These are phyloP conservation scores for Carcharodon carcharias DNA, from an alignment of 2,797 vertebrate species.

Conservation along the genomic window DNA sequence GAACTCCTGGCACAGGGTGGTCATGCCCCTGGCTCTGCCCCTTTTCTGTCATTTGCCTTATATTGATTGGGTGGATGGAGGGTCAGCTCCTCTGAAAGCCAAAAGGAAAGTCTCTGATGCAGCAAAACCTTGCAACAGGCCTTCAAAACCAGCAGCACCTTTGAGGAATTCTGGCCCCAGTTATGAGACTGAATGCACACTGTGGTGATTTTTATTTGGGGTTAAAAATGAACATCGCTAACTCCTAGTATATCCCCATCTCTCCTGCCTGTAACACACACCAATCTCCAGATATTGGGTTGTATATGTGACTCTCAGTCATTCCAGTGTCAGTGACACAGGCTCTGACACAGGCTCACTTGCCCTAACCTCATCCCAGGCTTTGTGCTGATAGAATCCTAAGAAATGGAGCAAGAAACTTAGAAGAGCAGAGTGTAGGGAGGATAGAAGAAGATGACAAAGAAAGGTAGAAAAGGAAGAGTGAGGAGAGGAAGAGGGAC, in stretches of 20 bases:
- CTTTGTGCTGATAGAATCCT: neutral
- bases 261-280: neutral
- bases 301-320: neutral
- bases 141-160: neutral
- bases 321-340: neutral
- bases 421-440: neutral
- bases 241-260: neutral
- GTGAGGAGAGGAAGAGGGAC: neutral
- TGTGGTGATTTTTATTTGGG: neutral
- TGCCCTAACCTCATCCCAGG: neutral
- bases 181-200: neutral
- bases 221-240: neutral
- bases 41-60: neutral
- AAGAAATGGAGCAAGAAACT: neutral
- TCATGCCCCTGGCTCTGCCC: neutral
- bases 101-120: neutral
- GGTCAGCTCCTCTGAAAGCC: neutral
- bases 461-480: neutral
- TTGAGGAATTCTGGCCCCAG: neutral
- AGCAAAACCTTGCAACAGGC: neutral
- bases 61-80: neutral
- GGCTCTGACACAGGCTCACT: neutral
- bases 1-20: neutral
- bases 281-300: neutral
- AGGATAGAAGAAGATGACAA: neutral